Conservation (phyloP, 2,888 invertebrate genomes). For the Peribatodes rhomboidaria region DNA sequence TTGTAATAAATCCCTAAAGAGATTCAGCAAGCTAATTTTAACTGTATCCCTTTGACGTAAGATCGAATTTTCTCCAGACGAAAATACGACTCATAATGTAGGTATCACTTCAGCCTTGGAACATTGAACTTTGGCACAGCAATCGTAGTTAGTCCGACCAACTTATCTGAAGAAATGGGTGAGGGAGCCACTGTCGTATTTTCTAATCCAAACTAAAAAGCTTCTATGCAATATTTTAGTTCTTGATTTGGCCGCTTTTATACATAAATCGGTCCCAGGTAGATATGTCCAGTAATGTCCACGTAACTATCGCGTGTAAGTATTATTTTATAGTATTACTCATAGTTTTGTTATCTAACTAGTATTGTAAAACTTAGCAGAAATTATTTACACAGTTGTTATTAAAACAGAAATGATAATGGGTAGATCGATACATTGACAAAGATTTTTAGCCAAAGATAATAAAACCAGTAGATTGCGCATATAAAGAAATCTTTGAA, state of each 20-base stretch:
- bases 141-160: neutral
- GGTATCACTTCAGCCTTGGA: slow-evolving; percentile 7
- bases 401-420: neutral
- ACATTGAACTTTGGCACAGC: slow-evolving; percentile 9
- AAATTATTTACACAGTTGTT: neutral
- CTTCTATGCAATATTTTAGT: neutral
- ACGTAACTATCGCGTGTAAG: neutral
- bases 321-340: neutral
- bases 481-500: no score
- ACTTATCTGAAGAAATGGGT: neutral
- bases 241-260: neutral
- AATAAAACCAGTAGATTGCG: slow-evolving; percentile 14
- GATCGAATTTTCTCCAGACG: neutral
- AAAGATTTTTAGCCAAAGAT: neutral
- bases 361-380: slow-evolving; percentile 6
- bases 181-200: neutral
- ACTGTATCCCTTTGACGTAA: neutral
- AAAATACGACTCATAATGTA: neutral
- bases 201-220: neutral
- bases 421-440: no score
- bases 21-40: neutral
- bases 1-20: neutral
- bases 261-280: neutral
- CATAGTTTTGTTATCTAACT: neutral
- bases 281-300: neutral